Evolutionary conservation across 2,113 vertebrate genomes (phyloP).

Genomic region (Myrmecophaga tridactyla): DNA sequence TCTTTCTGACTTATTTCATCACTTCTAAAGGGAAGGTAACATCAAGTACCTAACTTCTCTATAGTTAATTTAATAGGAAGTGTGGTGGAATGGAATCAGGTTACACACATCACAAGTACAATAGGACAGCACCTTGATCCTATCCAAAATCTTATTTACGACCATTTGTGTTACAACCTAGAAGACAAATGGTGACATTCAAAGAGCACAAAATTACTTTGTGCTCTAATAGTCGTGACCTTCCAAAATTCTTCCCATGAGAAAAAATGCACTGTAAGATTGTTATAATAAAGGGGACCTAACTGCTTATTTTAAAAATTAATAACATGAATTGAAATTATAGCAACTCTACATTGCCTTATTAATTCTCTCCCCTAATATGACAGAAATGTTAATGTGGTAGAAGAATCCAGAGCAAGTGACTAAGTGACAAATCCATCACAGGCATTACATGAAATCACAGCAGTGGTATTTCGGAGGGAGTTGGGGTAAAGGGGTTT

Average conservation of each 20-base stretch:
- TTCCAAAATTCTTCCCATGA: neutral
- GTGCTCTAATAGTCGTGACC: neutral
- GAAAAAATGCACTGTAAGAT: neutral
- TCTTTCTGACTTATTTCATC: neutral
- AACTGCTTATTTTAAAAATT: neutral
- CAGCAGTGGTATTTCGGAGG: neutral
- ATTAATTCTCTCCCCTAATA: neutral
- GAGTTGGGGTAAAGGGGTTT: neutral
- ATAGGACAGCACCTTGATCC: neutral
- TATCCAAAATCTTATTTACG: constrained; percentile 24
- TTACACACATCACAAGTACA: neutral
- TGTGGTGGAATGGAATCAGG: neutral
- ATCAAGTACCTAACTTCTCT: neutral
- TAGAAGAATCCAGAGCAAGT: constrained; percentile 9
- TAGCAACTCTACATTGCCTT: neutral
- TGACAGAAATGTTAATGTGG: neutral
- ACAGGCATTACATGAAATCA: neutral
- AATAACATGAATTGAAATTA: constrained; percentile 9
- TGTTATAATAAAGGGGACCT: neutral
- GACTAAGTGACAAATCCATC: neutral
- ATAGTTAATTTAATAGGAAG: constrained; percentile 46
- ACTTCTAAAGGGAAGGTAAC: neutral
- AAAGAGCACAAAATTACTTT: neutral
- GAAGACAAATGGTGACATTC: neutral
- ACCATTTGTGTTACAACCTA: neutral